A percentile compares a stretch with the other conserved stretches of the same genome.
Evolutionary conservation across 1,140 invertebrate species (phyloP).

Genomic region (Coenobita brevimanus): DNA sequence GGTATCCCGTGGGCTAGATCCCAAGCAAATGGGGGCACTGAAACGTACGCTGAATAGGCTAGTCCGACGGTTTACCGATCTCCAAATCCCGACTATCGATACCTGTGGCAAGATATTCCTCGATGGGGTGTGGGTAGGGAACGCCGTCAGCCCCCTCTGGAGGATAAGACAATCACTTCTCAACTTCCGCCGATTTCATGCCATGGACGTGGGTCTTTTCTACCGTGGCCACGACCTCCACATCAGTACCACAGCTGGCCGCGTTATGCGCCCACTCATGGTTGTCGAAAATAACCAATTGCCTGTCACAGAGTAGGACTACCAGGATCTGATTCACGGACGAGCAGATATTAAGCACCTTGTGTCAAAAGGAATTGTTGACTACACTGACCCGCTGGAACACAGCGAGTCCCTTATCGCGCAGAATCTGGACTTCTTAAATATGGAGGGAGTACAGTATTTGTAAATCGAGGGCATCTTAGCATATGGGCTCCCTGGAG

Average conservation of each 20-base stretch:
- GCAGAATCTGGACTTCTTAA: background rate
- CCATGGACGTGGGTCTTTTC: background rate
- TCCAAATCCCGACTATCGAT: background rate
- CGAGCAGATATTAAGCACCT: background rate
- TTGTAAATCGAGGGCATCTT: background rate
- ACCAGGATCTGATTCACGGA: background rate
- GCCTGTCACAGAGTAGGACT: background rate
- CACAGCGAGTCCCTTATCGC: background rate
- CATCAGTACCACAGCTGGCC: background rate
- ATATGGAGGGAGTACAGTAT: background rate
- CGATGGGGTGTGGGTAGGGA: conserved; percentile 23
- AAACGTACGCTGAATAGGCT: background rate
- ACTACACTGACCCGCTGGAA: no score
- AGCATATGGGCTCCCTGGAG: background rate
- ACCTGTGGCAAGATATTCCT: conserved; percentile 14
- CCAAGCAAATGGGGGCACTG: background rate
- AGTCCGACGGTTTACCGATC: background rate
- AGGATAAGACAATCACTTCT: background rate
- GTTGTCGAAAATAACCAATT: background rate
- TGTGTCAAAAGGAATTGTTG: background rate
- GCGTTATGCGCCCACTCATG: background rate
- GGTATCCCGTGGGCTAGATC: background rate
- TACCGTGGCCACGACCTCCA: background rate
- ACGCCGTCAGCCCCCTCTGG: background rate
- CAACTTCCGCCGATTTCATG: background rate